Conservation (phyloP, 2,888 invertebrate species). For the Portevinia maculata region DNA sequence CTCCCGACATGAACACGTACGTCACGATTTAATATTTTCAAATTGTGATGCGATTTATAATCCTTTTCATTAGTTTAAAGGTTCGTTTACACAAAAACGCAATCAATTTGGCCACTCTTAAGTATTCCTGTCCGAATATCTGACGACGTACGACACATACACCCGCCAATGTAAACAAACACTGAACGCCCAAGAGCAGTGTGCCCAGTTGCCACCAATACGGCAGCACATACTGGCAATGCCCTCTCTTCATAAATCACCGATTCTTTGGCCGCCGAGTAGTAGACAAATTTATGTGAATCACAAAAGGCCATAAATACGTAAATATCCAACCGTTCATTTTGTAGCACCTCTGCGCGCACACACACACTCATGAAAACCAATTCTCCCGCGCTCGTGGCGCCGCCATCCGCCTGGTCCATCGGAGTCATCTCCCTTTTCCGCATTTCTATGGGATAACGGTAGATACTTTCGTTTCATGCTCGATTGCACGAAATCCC, state of each 20-base stretch:
- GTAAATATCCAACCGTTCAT: slow-evolving; percentile 71
- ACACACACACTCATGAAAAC: slow-evolving; percentile 9
- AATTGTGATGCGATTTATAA: slow-evolving; percentile 65
- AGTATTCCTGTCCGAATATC: slow-evolving; percentile 26
- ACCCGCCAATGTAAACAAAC: slow-evolving; percentile 37
- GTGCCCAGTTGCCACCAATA: slow-evolving; percentile 2
- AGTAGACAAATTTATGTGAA: slow-evolving; percentile 72
- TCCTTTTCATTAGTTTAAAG: slow-evolving; percentile 59
- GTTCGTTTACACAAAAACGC: neutral
- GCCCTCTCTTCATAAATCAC: slow-evolving; percentile 65
- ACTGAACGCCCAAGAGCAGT: neutral
- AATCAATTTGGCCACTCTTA: slow-evolving; percentile 9
- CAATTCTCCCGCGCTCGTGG: too few relatives aligned
- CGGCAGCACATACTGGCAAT: slow-evolving; percentile 26
- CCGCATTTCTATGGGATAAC: slow-evolving; percentile 49
- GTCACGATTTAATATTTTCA: slow-evolving; percentile 51
- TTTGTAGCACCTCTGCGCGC: slow-evolving; percentile 57
- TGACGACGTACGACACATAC: slow-evolving; percentile 1
- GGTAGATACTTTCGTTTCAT: slow-evolving; percentile 61
- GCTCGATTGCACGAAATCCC: slow-evolving; percentile 58
- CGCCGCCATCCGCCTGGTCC: neutral
- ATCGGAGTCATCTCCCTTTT: slow-evolving; percentile 56
- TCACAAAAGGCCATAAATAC: slow-evolving; percentile 71
- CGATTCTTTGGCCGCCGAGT: slow-evolving; percentile 33
- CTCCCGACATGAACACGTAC: slow-evolving; percentile 26